Base-by-base conservation (phyloP, 2,113 vertebrate genomes). In the Albula glossodonta region DNA sequence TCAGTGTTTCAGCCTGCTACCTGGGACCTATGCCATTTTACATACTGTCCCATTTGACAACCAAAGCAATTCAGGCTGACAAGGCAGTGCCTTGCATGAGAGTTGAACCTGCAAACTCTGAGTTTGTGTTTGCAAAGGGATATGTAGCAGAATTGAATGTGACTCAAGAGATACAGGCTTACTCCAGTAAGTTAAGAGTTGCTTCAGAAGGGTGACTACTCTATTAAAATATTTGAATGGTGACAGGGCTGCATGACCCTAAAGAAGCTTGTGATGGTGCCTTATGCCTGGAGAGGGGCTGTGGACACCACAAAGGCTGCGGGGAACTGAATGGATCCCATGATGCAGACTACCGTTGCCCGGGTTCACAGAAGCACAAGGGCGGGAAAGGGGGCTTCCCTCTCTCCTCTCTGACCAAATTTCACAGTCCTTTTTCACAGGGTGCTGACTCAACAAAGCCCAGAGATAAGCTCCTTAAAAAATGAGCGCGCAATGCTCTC, bases 341-440 rank as follows among this genome's bases (percentile, higher is more conserved):
- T 74, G 70, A 74, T 31, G 22, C 5, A 74, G n/a, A 74, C 31
- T 74, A 74, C 70, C 8, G 8, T n/a, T 22, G n/a, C 19, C 0
- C 4, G 5, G 70, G 22, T 10, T 10, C 31, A 41, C 31, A 41
- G 70, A 8, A 70, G 13, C 57, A n/a, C 22, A 31, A 8, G 70
- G 8, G 8, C 17, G 8, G 8, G n/a, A 10, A 15, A 4, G 22
- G 22, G 70, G 60, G 60, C 17, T 11, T 15, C 57, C 57, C 10
- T 56, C 31, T 41, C 31, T 15, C 56, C 56, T 22, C 22, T 22
- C 63, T 6, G 70, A n/a, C n/a, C 70, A 10, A 74, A 74, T 74
- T 74, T 74, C 70, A 74, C 70, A 74, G 70, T 74, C 25, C 70
- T 74, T 66, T 41, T 74, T 74, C n/a, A 74, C 25, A 74, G 25